Base-by-base conservation (phyloP, 2,888 invertebrate genomes). In the Ceramica pisi region DNA sequence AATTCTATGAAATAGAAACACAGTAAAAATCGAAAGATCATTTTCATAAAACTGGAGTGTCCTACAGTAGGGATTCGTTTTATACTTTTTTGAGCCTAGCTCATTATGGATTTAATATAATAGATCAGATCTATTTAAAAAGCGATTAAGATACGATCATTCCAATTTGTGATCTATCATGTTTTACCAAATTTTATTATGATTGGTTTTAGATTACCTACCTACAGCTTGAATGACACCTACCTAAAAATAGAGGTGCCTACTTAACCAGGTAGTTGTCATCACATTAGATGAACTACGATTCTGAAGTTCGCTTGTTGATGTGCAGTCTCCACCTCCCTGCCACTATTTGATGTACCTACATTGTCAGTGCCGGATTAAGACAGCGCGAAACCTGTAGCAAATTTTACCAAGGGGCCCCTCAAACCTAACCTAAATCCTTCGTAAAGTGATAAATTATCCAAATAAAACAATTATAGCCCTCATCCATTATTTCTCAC, bases 11-110 rank as follows among this genome's bases (percentile, higher is more conserved):
- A 80, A 78, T 81, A 89, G 67, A 83, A 85, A 78, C 82, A 89
- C 46, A 90, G 75, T 57, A 90, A 77, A 59, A 88, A 77, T 67
- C 86, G 87, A 53, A 87, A 83, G 51, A 91, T 51, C 88, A 90
- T 89, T 74, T 72, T 86, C 79, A 87, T 85, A 64, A 64, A 53
- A 70, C 41, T 67, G 59, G 6, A 38, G 35, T 71, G 50, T 41
- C 1, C 0, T 1, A 69, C 41, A 31, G n/a, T 8, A 26, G 9
- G 31, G 12, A 38, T 50, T 53, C 67, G 64, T 78, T 83, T 71
- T 81, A 81, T 78, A 84, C 35, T 38, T n/a, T 26, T 53, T 71
- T 67, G 41, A 19, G n/a, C 3, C 6, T 8, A 48, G 38, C 10
- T 66, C 57, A 67, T 53, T 60, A 60, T 19, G 48, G 51, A 51